Evolutionary conservation across 2,113 vertebrate genomes (phyloP), one percentile per base, ranked within the genome.

Genomic region (Mandrillus leucophaeus): DNA sequence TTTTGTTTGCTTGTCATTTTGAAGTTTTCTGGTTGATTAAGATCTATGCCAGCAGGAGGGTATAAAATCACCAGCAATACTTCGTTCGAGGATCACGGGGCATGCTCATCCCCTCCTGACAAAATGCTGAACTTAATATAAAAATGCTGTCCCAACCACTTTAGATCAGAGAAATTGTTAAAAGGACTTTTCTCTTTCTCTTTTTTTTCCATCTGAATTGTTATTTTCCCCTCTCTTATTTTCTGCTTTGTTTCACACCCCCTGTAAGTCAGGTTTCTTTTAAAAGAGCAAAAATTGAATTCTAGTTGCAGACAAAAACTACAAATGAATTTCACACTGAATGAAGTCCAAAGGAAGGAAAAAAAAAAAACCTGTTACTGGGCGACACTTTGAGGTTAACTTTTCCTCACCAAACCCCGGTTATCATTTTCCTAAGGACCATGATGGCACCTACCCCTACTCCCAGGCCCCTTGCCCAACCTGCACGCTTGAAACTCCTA

Each of bases 11-110:
- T 98, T 99, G 98, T 99, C 98, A 98, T 99, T 98, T 98, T 96
- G 98, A 98, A 97, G 98, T 98, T 99, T 99, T 99, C 98, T 98
- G 98, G 98, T 98, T 99, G 99, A 99, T 99, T 99, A 99, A 98
- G 97, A 98, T 98, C 98, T 97, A 78, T 73, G 92, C 97, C 98
- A 98, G 98, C 98, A 98, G 98, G 50, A 98, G 97, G 61, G 43
- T 97, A 98, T 89, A 96, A 98, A 98, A 98, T 90, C 97, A 94
- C 97, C 98, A 97, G 95, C 95, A 87, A 97, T 92, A 80, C 94
- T 98, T 94, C 78, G 59, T 75, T 30, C 86, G 96, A 52, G 94
- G 97, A 98, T 98, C 92, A 59, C 0, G 1, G 48, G 91, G 79
- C 90, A 93, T 94, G 93, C 93, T 95, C 68, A 88, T 98, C 92